Evolutionary conservation across 1,140 invertebrate genomes (phyloP).

Genomic region (Listronotus bonariensis): DNA sequence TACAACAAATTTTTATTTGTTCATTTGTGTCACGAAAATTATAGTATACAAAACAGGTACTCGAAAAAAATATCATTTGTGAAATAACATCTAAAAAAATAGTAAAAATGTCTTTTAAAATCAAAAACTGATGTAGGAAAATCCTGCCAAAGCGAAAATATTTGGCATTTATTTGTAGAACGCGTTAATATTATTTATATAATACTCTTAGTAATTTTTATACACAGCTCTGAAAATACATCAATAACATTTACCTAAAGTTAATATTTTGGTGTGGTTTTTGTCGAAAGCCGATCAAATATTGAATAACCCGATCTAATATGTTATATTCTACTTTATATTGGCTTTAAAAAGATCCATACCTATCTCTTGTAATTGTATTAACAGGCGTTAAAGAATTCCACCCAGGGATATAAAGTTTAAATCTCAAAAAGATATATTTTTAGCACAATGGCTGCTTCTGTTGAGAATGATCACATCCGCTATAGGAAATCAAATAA

Average conservation of each 20-base stretch:
- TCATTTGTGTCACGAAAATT: background rate
- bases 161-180: slow-evolving; percentile 36
- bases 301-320: slow-evolving; percentile 3
- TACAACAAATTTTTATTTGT: slow-evolving; percentile 2
- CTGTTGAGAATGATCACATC: too few species aligned
- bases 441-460: too few species aligned
- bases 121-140: slow-evolving; percentile 39
- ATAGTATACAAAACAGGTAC: too few species aligned
- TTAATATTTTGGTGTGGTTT: slow-evolving; percentile 47
- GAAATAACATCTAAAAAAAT: slow-evolving; percentile 15
- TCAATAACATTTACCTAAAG: slow-evolving; percentile 53
- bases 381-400: too few species aligned
- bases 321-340: too few species aligned
- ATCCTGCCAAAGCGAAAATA: slow-evolving; percentile 8
- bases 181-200: slow-evolving; percentile 33
- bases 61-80: background rate
- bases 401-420: too few species aligned
- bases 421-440: too few species aligned
- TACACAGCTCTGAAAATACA: slow-evolving; percentile 56
- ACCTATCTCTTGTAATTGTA: too few species aligned
- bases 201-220: slow-evolving; percentile 51
- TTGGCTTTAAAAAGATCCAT: too few species aligned
- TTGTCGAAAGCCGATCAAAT: slow-evolving; percentile 28
- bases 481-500: too few species aligned
- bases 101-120: slow-evolving; percentile 11